Conservation (phyloP, 2,113 vertebrate species). For the Chaetodon auriga region DNA sequence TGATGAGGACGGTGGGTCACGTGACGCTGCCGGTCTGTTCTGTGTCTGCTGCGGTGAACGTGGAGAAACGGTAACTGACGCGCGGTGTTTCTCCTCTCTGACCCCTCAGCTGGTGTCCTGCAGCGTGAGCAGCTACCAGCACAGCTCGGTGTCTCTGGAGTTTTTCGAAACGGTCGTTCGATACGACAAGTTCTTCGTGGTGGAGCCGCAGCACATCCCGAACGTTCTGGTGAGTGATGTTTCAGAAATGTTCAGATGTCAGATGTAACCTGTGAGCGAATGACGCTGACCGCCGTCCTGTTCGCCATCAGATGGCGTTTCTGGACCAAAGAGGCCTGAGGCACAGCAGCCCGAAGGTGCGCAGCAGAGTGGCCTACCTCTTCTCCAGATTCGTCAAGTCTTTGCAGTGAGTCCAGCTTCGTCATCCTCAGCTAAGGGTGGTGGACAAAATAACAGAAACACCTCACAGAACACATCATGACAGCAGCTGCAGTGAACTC, state of each 20-base stretch:
- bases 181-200: conserved; percentile 97
- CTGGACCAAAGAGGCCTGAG: conserved; percentile 97
- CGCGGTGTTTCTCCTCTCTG: background rate
- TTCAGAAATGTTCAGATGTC: no score
- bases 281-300: no score
- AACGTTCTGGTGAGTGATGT: conserved; percentile 88
- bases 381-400: conserved; percentile 98
- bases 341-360: conserved; percentile 94
- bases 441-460: no score
- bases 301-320: conserved; percentile 92
- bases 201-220: conserved; percentile 98
- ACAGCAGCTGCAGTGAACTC: no score
- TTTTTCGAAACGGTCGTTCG: conserved; percentile 97
- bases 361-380: conserved; percentile 95
- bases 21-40: background rate
- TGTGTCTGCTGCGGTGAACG: background rate
- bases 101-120: conserved; percentile 91
- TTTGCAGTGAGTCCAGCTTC: conserved; percentile 91
- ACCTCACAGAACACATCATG: no score
- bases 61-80: no score
- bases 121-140: conserved; percentile 94
- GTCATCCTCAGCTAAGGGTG: no score
- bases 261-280: background rate
- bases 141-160: conserved; percentile 94
- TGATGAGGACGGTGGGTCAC: conserved; percentile 95